Evolutionary conservation across 2,797 vertebrate species (phyloP).

Genomic region (Helarctos malayanus): DNA sequence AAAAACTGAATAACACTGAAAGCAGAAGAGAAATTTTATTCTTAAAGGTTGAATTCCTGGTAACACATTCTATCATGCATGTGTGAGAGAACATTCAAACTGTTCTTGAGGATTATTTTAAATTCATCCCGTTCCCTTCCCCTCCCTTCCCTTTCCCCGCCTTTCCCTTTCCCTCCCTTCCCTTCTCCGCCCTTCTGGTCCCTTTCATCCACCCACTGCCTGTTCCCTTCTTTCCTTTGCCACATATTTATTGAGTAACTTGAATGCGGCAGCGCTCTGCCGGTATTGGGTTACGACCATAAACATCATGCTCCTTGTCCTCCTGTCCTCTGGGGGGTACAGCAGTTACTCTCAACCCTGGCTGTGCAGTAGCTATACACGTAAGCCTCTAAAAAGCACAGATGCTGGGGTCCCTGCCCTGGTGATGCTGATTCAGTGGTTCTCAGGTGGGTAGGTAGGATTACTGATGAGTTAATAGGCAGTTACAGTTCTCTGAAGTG

Average conservation of each 20-base stretch:
- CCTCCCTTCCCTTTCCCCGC: not conserved
- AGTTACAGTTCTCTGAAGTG: not conserved
- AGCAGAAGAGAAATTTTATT: conserved; percentile 36
- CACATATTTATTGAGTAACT: not conserved
- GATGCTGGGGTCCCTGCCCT: not conserved
- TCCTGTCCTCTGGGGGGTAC: not conserved
- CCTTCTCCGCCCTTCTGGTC: not conserved
- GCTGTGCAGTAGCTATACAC: not conserved
- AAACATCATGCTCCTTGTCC: not conserved
- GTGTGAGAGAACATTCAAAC: conserved; percentile 4
- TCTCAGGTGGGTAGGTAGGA: not conserved
- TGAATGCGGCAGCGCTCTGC: not conserved
- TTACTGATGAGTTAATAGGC: not conserved
- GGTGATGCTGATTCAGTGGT: not conserved
- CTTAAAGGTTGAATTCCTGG: conserved; percentile 4
- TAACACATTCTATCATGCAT: not conserved
- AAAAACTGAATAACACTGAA: conserved; percentile 20
- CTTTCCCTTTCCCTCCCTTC: not conserved
- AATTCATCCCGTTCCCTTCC: not conserved
- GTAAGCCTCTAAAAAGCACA: not conserved
- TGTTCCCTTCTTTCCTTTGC: not conserved
- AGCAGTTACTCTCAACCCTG: not conserved
- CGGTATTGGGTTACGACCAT: not conserved
- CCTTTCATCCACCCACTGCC: not conserved
- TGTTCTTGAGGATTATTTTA: conserved; percentile 43